Percentiles rank a stretch among this genome's conserved stretches.
These are phyloP conservation scores for Todus mexicanus DNA, from an alignment of 2,797 vertebrate species.

Conservation along the genomic window DNA sequence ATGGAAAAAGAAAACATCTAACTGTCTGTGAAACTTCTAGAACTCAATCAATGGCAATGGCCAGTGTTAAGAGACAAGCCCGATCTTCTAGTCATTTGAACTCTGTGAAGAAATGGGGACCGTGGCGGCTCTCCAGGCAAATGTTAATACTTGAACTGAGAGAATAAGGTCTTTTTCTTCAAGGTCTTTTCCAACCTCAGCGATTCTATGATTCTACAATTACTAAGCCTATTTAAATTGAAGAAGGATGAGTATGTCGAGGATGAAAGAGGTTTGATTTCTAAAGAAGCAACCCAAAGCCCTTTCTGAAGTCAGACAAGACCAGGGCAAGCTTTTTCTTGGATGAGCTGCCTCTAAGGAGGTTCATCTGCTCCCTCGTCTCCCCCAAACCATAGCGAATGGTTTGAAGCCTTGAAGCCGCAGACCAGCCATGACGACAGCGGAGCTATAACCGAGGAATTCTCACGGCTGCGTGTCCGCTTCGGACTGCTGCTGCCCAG, in stretches of 20 bases:
- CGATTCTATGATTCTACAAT: neutral
- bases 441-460: neutral
- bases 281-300: neutral
- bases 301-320: neutral
- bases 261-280: neutral
- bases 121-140: neutral
- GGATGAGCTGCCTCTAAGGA: neutral
- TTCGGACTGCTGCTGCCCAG: conserved; percentile 47
- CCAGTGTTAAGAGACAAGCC: neutral
- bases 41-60: neutral
- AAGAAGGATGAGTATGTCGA: neutral
- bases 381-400: conserved; percentile 47
- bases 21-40: neutral
- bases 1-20: neutral
- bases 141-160: neutral
- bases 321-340: neutral
- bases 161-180: neutral
- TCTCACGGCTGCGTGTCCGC: conserved; percentile 31
- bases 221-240: neutral
- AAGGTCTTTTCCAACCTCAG: neutral
- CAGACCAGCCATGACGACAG: conserved; percentile 51
- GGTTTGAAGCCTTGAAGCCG: conserved; percentile 27
- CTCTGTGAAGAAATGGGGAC: neutral
- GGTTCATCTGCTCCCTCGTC: neutral
- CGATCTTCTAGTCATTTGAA: neutral